Base-by-base conservation (phyloP, 2,797 vertebrate species). In the Forpus xanthops region DNA sequence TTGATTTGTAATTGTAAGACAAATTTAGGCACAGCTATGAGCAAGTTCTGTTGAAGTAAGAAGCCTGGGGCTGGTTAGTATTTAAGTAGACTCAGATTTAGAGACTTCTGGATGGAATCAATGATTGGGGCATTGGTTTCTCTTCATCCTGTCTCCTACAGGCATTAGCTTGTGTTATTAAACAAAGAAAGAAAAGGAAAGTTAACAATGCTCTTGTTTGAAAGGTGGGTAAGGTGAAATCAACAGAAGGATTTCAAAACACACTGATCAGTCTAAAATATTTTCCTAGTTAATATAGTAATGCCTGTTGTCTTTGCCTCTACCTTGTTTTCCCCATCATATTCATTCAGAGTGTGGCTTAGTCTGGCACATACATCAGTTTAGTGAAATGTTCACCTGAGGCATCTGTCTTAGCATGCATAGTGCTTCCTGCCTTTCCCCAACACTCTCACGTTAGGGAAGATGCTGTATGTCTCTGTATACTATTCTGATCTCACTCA, bases 361-460 rank as follows among this genome's bases (percentile, higher is more conserved):
- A 14, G 0, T 23, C 49, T 50, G 39, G 45, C 55, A 50, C 58
- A 6, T 18, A 2, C 2, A 0, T 47, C 35, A 53, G 41, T 41
- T 55, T 30, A 60, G 58, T 17, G 42, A 56, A 62, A 12, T 6
- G 2, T 20, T 49, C 30, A 10, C 45, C 5, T 8, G 7, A 58
- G 11, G 44, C 71, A 28, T 41, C 58, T 35, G 10, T 13, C 30
- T 42, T 24, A 25, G 53, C 7, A 5, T 28, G 35, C 53, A 76
- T 27, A 6, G 27, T 18, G 52, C n/a, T 75, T 17, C 45, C 50
- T 73, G 39, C 73, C 55, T 58, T 10, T 3, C 50, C 65, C 41
- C 50, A 47, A 0, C 24, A 1, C 4, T 61, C 25, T 42, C 9
- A 3, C 25, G 2, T 8, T 5, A 21, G 42, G 5, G 10, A 21